Evolutionary conservation across 2,888 invertebrate species (phyloP).

Genomic region (Amphipoea oculea): DNA sequence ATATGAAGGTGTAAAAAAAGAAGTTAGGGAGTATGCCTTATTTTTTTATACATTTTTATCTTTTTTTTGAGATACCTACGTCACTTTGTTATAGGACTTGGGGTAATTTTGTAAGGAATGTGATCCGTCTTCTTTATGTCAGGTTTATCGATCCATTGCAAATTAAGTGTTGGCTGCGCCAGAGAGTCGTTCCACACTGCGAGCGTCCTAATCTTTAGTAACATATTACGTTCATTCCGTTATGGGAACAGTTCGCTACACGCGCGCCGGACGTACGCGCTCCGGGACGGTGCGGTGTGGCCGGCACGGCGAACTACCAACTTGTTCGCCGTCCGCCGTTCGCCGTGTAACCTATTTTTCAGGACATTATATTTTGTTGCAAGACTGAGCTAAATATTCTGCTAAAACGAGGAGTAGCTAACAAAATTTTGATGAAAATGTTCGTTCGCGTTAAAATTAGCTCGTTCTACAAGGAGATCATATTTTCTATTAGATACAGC

Average conservation of each 20-base stretch:
- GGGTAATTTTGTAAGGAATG: too few species aligned
- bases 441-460: background rate
- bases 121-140: too few species aligned
- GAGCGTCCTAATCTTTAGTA: conserved; percentile 15
- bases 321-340: background rate
- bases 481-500: background rate
- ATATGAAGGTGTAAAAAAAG: too few species aligned
- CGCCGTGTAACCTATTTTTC: background rate
- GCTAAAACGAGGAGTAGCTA: background rate
- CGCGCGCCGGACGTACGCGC: background rate
- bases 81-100: too few species aligned
- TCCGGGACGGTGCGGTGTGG: background rate
- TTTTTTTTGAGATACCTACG: too few species aligned
- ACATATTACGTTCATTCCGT: background rate
- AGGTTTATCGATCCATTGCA: conserved; percentile 51
- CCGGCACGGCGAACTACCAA: too few species aligned
- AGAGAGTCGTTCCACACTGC: conserved; percentile 21
- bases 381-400: background rate
- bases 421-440: background rate
- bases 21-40: too few species aligned
- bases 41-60: too few species aligned
- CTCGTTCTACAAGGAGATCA: conserved; percentile 1
- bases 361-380: background rate
- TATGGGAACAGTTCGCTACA: conserved; percentile 1
- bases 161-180: conserved; percentile 37